phyloP scores from a whole-genome alignment of 2,888 invertebrate genomes.

The Meloe dianella region DNA sequence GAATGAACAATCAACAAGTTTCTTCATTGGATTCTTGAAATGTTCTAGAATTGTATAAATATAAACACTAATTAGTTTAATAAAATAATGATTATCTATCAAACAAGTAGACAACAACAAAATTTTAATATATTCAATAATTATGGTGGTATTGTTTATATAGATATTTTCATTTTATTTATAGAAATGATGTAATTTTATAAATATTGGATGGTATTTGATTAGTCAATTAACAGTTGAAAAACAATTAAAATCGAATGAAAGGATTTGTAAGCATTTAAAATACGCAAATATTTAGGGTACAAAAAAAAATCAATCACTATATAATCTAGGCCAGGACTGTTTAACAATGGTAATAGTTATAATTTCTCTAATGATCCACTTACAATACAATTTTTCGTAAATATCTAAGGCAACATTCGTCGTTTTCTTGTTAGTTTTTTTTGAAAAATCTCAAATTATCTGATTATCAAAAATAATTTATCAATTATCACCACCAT shows the following conservation, averaged over 20 bases:
- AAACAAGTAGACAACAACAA: not conserved
- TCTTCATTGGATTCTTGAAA: not conserved
- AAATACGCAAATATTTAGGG: not conserved
- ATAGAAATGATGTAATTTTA: constrained; percentile 1
- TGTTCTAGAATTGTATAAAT: not conserved
- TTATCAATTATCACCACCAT: not conserved
- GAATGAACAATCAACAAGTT: not conserved
- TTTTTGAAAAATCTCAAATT: not conserved
- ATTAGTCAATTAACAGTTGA: not conserved
- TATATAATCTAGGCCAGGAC: not conserved
- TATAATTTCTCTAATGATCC: not conserved
- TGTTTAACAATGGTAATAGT: not conserved
- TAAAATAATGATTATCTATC: not conserved
- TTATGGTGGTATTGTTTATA: not conserved
- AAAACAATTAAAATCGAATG: not conserved
- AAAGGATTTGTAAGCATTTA: not conserved
- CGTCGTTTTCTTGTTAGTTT: not conserved
- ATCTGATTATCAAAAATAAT: not conserved
- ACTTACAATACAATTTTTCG: not conserved
- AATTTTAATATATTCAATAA: not conserved
- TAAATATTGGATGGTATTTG: not conserved
- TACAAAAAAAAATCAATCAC: not conserved
- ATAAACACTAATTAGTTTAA: too few species aligned
- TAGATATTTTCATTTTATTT: not conserved
- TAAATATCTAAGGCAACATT: not conserved